Evolutionary conservation across 2,113 vertebrate species (phyloP).

Genomic region (Isichthys henryi): DNA sequence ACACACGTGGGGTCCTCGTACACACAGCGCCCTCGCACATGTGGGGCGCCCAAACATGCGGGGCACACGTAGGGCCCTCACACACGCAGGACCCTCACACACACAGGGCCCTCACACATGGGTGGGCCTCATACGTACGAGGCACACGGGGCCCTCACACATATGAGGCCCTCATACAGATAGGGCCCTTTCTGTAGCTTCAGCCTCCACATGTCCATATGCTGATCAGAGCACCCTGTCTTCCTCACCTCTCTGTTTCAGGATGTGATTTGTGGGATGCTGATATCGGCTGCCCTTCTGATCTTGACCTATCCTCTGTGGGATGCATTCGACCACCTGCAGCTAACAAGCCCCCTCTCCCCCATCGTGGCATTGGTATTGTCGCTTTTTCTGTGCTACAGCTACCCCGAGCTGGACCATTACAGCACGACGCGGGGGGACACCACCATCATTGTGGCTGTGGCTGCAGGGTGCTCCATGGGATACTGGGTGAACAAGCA

Average conservation of each 20-base stretch:
- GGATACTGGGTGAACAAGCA: slow-evolving; percentile 81
- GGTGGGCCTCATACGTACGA: too few species aligned
- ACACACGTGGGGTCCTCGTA: neutral
- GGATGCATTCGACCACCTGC: slow-evolving; percentile 69
- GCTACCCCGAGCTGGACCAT: slow-evolving; percentile 76
- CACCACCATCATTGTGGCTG: slow-evolving; percentile 80
- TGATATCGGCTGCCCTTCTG: slow-evolving; percentile 66
- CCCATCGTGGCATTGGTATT: slow-evolving; percentile 62
- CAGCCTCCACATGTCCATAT: neutral
- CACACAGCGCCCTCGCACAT: rapidly evolving
- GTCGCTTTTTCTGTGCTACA: slow-evolving; percentile 74
- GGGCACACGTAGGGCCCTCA: too few species aligned
- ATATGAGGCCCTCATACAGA: too few species aligned
- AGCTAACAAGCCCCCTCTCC: slow-evolving; percentile 68
- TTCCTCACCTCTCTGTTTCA: slow-evolving; percentile 42
- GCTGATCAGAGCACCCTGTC: neutral
- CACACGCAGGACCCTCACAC: too few species aligned
- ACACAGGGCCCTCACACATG: too few species aligned
- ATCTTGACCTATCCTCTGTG: slow-evolving; percentile 69
- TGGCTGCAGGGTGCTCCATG: slow-evolving; percentile 64
- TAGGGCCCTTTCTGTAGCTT: neutral
- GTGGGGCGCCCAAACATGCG: too few species aligned
- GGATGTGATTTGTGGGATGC: slow-evolving; percentile 80
- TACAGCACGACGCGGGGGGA: slow-evolving; percentile 87
- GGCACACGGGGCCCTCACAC: too few species aligned